phyloP scores from a whole-genome alignment of 2,797 vertebrate genomes.

The Sphenopsis melanotis region DNA sequence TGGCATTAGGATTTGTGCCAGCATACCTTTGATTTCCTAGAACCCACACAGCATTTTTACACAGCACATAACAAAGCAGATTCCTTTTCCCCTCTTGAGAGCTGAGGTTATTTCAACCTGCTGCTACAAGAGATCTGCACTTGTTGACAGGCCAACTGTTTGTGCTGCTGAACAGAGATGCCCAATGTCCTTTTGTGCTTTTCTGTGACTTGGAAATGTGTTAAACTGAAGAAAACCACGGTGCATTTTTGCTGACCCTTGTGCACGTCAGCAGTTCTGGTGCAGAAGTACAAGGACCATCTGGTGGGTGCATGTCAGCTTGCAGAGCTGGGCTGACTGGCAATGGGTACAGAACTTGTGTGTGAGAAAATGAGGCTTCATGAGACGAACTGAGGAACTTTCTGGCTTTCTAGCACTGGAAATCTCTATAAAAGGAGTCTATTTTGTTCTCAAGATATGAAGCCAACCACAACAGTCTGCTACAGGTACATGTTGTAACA shows the following conservation, averaged over 20 bases:
- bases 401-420: background rate
- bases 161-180: background rate
- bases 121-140: background rate
- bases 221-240: background rate
- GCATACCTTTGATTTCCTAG: background rate
- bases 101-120: background rate
- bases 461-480: conserved; percentile 8
- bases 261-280: background rate
- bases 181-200: background rate
- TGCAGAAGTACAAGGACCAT: background rate
- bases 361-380: background rate
- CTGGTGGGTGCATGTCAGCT: background rate
- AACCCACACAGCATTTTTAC: background rate
- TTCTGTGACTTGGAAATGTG: background rate
- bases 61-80: background rate
- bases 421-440: background rate
- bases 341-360: background rate
- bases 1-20: background rate
- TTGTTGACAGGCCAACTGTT: background rate
- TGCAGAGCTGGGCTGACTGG: background rate
- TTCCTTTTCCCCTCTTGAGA: background rate
- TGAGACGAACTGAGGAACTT: background rate
- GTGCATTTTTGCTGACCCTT: background rate
- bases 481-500: conserved; percentile 10
- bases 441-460: background rate